These are phyloP conservation scores for Myotis daubentonii DNA, from an alignment of 2,797 vertebrate species.

Conservation along the genomic window DNA sequence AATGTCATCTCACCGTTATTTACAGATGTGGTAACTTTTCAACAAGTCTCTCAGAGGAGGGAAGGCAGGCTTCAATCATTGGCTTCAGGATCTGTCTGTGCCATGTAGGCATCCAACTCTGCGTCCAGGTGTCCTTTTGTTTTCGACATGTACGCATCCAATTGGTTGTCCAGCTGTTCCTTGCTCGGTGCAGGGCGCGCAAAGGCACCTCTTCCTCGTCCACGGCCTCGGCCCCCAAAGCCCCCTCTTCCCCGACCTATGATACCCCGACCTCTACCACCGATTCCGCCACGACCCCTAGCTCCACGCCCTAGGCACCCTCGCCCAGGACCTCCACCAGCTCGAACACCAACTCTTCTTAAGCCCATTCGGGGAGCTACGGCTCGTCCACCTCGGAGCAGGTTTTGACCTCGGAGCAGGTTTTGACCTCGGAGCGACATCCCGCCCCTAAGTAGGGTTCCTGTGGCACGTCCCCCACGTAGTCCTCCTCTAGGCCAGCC, in stretches of 20 bases:
- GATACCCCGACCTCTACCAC: conserved; percentile 89
- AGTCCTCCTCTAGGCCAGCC: conserved; percentile 91
- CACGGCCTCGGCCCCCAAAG: conserved; percentile 85
- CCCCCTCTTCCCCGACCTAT: too few relatives aligned
- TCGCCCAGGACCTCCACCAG: conserved; percentile 90
- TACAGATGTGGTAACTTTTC: conserved; percentile 42
- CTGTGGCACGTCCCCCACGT: conserved; percentile 89
- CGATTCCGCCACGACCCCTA: conserved; percentile 88
- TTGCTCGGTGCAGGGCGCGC: conserved; percentile 89
- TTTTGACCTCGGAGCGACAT: conserved; percentile 92
- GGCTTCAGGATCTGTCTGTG: conserved; percentile 94
- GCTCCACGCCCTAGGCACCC: conserved; percentile 87
- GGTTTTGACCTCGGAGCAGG: conserved; percentile 91
- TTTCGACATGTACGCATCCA: conserved; percentile 99
- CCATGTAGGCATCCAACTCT: conserved; percentile 90
- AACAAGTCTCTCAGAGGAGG: conserved; percentile 57
- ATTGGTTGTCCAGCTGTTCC: conserved; percentile 97
- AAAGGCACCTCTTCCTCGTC: conserved; percentile 89
- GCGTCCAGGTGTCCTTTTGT: conserved; percentile 98
- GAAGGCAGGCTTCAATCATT: conserved; percentile 87
- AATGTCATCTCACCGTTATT: conserved; percentile 51
- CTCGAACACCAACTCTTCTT: conserved; percentile 89
- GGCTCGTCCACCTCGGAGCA: conserved; percentile 91
- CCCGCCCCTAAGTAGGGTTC: conserved; percentile 91
- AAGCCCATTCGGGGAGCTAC: conserved; percentile 89